phyloP scores from a whole-genome alignment of 2,888 invertebrate genomes.

The Sinohyriopsis cumingii region DNA sequence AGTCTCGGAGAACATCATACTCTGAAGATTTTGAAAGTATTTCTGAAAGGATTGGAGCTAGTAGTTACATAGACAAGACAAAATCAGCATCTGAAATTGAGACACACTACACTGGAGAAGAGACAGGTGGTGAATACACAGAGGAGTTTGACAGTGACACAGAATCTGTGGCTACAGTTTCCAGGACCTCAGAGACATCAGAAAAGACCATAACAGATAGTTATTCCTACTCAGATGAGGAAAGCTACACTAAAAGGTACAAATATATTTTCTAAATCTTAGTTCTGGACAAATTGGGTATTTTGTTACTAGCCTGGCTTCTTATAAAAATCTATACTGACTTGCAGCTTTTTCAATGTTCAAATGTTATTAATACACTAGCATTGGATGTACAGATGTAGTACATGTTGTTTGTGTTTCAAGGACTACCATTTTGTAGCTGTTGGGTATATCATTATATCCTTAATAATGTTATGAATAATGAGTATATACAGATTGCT shows the following conservation, averaged over 20 bases:
- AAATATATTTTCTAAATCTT: constrained; percentile 3
- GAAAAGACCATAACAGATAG: constrained; percentile 13
- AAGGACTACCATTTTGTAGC: too few relatives aligned
- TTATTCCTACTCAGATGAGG: constrained; percentile 1
- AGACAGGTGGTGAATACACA: constrained; percentile 49
- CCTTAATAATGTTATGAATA: too few relatives aligned
- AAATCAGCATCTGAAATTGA: constrained; percentile 42
- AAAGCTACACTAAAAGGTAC: constrained; percentile 30
- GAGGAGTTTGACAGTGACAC: constrained; percentile 53
- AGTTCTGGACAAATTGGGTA: too few relatives aligned
- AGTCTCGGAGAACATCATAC: constrained; percentile 40
- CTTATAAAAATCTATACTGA: too few relatives aligned
- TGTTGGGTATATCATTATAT: too few relatives aligned
- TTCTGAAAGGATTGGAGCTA: constrained; percentile 48
- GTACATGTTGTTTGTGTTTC: neutral
- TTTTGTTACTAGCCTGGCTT: too few relatives aligned
- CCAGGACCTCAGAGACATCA: constrained; percentile 11
- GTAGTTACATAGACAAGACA: constrained; percentile 27
- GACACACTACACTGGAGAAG: constrained; percentile 46
- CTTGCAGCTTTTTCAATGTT: neutral
- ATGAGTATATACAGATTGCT: too few relatives aligned
- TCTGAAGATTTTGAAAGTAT: constrained; percentile 63
- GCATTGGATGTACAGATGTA: neutral
- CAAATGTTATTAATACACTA: neutral
- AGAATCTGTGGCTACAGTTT: constrained; percentile 20